phyloP scores from a whole-genome alignment of 2,113 vertebrate species.

The Pseudonaja textilis region DNA sequence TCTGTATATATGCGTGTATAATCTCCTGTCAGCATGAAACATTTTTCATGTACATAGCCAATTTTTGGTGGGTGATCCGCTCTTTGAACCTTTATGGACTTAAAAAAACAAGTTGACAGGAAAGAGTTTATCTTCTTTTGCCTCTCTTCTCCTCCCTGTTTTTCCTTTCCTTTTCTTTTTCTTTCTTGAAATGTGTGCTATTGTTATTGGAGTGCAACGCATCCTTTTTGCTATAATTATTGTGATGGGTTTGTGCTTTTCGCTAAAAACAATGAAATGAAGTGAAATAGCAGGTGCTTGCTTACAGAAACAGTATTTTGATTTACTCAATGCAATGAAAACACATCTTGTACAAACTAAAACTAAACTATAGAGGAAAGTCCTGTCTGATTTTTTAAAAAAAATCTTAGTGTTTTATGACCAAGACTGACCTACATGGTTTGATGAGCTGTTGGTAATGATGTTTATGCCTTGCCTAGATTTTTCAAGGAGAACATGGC shows the following conservation, averaged over 20 bases:
- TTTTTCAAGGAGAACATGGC: constrained; percentile 29
- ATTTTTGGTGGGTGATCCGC: constrained; percentile 13
- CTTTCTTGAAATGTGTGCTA: not conserved
- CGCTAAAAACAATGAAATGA: not conserved
- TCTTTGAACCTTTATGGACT: constrained; percentile 38
- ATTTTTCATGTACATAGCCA: constrained; percentile 45
- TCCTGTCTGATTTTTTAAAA: constrained; percentile 1
- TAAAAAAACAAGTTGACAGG: constrained; percentile 18
- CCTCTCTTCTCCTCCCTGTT: not conserved
- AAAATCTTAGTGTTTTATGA: constrained; percentile 29
- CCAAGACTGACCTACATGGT: constrained; percentile 22
- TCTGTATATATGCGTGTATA: constrained; percentile 42
- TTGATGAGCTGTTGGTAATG: constrained; percentile 8
- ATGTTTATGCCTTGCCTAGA: not conserved
- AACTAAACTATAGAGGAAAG: constrained; percentile 30
- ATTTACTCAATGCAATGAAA: constrained; percentile 28
- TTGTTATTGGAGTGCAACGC: constrained; percentile 16
- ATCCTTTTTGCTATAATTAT: not conserved
- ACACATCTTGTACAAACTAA: constrained; percentile 21
- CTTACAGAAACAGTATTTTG: constrained; percentile 43
- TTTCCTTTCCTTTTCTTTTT: not conserved
- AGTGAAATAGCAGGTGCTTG: constrained; percentile 16
- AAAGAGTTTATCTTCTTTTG: not conserved
- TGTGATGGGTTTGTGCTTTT: constrained; percentile 17
- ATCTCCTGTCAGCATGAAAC: constrained; percentile 36